Evolutionary conservation across 1,140 invertebrate species (phyloP), one percentile per base, ranked within the genome.

Genomic region (Scaptomyza hsui): DNA sequence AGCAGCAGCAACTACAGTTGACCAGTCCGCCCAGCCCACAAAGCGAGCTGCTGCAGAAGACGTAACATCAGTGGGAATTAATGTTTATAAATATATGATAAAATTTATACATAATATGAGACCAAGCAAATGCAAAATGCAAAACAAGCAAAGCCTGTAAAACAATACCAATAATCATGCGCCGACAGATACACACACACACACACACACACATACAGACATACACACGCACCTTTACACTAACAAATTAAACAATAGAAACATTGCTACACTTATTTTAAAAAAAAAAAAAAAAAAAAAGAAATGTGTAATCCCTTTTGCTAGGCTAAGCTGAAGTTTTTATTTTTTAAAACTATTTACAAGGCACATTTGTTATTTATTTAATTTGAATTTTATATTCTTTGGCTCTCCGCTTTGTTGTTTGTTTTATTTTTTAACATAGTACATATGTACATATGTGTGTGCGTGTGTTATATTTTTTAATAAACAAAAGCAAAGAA

Each of bases 61-160:
- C 90, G 90, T 91, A 91, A 91, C 90, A 90, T 90, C 89, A 91
- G 90, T 91, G 90, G 90, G 90, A 91, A 91, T 73, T 91, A 74
- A 90, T 91, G 89, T 91, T 91, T 89, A 91, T 91, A 81, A 91
- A 91, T 91, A 91, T 91, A 89, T 91, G 88, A 86, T 82, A 86
- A 85, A 75, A 42, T 75, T 73, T 78, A 86, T 77, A 86, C 78
- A 86, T 86, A 88, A 88, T 78, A 82, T 72, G 73, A 86, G 82
- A 86, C 82, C 82, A 86, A 86, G 81, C 77, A 72, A 75, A 73
- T 71, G 63, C 42, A 76, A 78, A 74, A 29, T 29, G 26, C 26
- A 29, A 29, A 29, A 32, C 77, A 86, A 81, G 70, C 70, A 77
- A 79, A 78, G 71, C 74, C 75, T 72, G 53, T 53, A 63, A 29